These are phyloP conservation scores for Metopolophium dirhodum DNA, from an alignment of 1,140 invertebrate species.

Conservation along the genomic window DNA sequence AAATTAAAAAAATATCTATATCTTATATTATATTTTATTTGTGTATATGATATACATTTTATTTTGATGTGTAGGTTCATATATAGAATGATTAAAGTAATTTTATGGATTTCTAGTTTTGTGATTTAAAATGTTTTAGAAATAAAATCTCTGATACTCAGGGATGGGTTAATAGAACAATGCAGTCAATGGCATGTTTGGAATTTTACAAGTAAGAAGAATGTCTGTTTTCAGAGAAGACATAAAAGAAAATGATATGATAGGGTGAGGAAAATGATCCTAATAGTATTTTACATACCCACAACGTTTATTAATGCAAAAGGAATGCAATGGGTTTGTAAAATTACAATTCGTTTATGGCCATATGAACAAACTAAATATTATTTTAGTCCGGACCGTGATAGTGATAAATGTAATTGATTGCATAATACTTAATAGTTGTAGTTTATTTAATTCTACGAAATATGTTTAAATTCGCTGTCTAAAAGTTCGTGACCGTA, in stretches of 20 bases:
- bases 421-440: not conserved
- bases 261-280: not conserved
- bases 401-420: not conserved
- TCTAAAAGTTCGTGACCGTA: not conserved
- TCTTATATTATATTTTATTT: not conserved
- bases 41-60: not conserved
- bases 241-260: constrained; percentile 51
- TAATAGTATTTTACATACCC: constrained; percentile 25
- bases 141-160: not conserved
- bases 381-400: not conserved
- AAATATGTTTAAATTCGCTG: not conserved
- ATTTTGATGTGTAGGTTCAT: not conserved
- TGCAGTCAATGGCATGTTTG: constrained; percentile 18
- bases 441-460: not conserved
- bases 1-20: too few species aligned
- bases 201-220: constrained; percentile 46
- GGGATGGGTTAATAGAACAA: not conserved
- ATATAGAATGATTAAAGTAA: not conserved
- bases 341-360: not conserved
- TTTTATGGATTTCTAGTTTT: not conserved
- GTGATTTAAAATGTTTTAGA: not conserved
- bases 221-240: not conserved
- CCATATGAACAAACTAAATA: not conserved
- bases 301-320: not conserved
- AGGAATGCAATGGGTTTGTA: not conserved